Percentiles rank a stretch among this genome's conserved stretches.
phyloP scores from a whole-genome alignment of 2,888 invertebrate species.

The Marronus borbonicus region DNA sequence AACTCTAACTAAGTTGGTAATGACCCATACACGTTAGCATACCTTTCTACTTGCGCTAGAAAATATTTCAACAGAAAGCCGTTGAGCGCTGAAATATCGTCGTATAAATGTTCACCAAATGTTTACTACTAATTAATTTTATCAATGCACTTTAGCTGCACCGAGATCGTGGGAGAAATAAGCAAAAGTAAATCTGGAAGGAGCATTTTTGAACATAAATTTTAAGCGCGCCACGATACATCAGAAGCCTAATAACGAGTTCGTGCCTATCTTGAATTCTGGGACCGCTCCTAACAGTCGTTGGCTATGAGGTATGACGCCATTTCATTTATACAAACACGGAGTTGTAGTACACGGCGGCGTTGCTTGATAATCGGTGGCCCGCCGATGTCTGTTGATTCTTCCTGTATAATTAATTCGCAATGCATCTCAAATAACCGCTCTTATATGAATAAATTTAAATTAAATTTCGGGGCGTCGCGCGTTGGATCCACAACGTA shows the following conservation, averaged over 20 bases:
- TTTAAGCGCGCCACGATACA: constrained; percentile 65
- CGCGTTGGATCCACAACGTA: not conserved
- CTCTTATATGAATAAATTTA: constrained; percentile 44
- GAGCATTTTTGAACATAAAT: constrained; percentile 60
- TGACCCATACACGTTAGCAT: no score
- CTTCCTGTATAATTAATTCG: constrained; percentile 57
- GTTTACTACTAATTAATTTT: constrained; percentile 24
- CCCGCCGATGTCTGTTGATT: constrained; percentile 57
- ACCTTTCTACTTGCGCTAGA: no score
- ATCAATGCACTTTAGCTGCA: not conserved
- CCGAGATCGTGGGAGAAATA: constrained; percentile 44
- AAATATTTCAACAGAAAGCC: no score
- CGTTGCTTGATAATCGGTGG: constrained; percentile 49
- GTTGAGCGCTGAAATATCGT: not conserved
- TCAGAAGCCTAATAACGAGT: constrained; percentile 68
- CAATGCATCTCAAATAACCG: constrained; percentile 49
- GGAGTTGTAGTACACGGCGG: constrained; percentile 56
- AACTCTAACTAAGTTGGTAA: no score
- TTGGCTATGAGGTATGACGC: constrained; percentile 70
- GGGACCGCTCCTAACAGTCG: constrained; percentile 69
- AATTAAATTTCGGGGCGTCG: constrained; percentile 38
- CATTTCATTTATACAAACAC: constrained; percentile 72
- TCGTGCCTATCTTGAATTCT: constrained; percentile 70
- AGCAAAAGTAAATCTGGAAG: constrained; percentile 48
- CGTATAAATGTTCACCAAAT: not conserved